Base-by-base conservation (phyloP, 1,140 invertebrate species). In the Trypoxylus dichotomus region DNA sequence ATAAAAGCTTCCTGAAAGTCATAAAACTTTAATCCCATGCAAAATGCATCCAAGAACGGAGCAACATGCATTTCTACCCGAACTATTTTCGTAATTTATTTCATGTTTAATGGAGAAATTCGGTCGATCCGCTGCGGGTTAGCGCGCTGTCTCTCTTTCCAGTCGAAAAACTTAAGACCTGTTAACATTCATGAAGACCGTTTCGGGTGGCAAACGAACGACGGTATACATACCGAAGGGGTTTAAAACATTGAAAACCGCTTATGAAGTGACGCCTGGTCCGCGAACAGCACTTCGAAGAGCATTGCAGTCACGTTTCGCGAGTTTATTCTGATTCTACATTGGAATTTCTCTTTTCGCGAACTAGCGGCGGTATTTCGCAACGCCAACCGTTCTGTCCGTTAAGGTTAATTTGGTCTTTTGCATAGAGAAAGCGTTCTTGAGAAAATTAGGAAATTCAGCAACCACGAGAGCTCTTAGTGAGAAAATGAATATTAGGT, bases 151-250 rank as follows among this genome's bases (percentile, higher is more conserved):
- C 60, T 25, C 5, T 21, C 47, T 21, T 19, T 19, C 47, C 47
- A 54, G 15, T 54, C 21, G 19, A 24, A 21, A 25, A 68, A 24
- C 24, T 29, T 27, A 25, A 29, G 60, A 68, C 27, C 60, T 10
- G 60, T 68, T 68, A 68, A 25, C 60, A 68, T 68, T 68, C 60
- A 68, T 68, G 60, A 68, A 68, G 60, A 29, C 47, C 0, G 47
- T 21, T 21, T 19, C 15, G 1, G 15, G 21, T n/a, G 13, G 60
- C 11, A 63, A 29, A 13, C 25, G 60, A 25, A 24, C 27, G 19
- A 8, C 60, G 24, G 7, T 68, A 68, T 68, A 68, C 60, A 68
- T 68, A 68, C 27, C 21, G 60, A 27, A 29, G 27, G 60, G 32
- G 32, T 37, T 29, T 68, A 13, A 68, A 29, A 68, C 60, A 68